A percentile compares a stretch with the other conserved stretches of the same genome.
Evolutionary conservation across 2,888 invertebrate genomes (phyloP).

Genomic region (Pseudococcus jackbeardsleyi): DNA sequence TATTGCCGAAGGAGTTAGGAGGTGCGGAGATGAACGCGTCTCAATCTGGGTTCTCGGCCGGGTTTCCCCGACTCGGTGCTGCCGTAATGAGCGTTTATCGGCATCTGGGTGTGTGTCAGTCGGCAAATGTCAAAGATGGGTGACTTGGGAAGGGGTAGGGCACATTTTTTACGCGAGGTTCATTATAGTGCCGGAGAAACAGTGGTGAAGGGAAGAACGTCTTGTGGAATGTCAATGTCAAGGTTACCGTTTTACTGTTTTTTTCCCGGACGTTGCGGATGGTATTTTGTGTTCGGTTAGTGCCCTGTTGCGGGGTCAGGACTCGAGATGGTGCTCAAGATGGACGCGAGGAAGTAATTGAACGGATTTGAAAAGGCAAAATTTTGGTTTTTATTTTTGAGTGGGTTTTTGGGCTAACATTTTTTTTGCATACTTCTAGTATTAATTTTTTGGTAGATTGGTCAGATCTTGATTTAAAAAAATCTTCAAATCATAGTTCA

Average conservation of each 20-base stretch:
- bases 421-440: too few relatives aligned
- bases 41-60: not conserved
- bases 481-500: too few relatives aligned
- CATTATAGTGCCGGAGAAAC: not conserved
- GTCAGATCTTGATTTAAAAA: too few relatives aligned
- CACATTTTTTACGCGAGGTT: not conserved
- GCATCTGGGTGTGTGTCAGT: not conserved
- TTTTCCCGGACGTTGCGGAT: not conserved
- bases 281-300: not conserved
- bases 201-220: not conserved
- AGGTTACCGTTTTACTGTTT: not conserved
- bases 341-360: too few relatives aligned
- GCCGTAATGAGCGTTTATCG: not conserved
- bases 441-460: too few relatives aligned
- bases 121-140: not conserved
- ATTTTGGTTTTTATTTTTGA: not conserved
- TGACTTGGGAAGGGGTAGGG: not conserved
- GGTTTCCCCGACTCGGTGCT: not conserved
- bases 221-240: slow-evolving; percentile 4
- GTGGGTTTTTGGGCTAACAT: not conserved
- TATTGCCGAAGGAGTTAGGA: not conserved
- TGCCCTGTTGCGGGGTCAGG: not conserved
- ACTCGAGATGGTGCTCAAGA: not conserved
- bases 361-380: too few relatives aligned
- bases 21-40: not conserved